A percentile compares a stretch with the other conserved stretches of the same genome.
Conservation (phyloP, 2,888 invertebrate genomes). For the Epinotia bilunana region DNA sequence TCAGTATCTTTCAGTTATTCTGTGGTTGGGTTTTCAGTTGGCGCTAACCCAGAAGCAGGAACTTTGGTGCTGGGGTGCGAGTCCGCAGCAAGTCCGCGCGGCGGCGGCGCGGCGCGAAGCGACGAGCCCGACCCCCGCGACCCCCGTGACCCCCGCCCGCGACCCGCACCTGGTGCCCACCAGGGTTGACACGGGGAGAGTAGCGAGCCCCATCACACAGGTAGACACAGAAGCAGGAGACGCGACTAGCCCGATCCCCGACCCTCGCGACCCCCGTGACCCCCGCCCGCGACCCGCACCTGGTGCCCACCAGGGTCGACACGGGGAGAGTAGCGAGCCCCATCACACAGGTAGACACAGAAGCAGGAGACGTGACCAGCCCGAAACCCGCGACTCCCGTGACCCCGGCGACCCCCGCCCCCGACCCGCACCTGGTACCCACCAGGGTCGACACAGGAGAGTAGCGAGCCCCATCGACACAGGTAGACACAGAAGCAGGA, state of each 20-base stretch:
- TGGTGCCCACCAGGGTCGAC: slow-evolving; percentile 86
- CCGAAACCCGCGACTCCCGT: slow-evolving; percentile 31
- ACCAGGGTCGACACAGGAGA: slow-evolving; percentile 85
- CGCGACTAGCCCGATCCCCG: background rate
- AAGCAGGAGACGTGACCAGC: background rate
- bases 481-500: slow-evolving; percentile 71
- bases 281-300: slow-evolving; percentile 69
- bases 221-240: slow-evolving; percentile 63
- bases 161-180: slow-evolving; percentile 85
- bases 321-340: slow-evolving; percentile 85
- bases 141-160: slow-evolving; percentile 49
- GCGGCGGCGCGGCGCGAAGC: slow-evolving; percentile 77
- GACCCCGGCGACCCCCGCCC: slow-evolving; percentile 15
- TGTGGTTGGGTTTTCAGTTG: slow-evolving; percentile 66
- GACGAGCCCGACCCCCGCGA: slow-evolving; percentile 35
- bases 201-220: slow-evolving; percentile 86
- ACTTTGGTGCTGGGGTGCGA: slow-evolving; percentile 86
- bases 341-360: slow-evolving; percentile 84
- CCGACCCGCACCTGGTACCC: slow-evolving; percentile 83
- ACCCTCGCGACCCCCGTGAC: slow-evolving; percentile 16
- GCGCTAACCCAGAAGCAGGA: slow-evolving; percentile 78
- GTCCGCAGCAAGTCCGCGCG: slow-evolving; percentile 86
- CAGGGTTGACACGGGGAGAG: slow-evolving; percentile 85
- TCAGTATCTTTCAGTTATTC: background rate
- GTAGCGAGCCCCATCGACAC: slow-evolving; percentile 86